These are phyloP conservation scores for Synanceia verrucosa DNA, from an alignment of 2,797 vertebrate species.

Conservation along the genomic window DNA sequence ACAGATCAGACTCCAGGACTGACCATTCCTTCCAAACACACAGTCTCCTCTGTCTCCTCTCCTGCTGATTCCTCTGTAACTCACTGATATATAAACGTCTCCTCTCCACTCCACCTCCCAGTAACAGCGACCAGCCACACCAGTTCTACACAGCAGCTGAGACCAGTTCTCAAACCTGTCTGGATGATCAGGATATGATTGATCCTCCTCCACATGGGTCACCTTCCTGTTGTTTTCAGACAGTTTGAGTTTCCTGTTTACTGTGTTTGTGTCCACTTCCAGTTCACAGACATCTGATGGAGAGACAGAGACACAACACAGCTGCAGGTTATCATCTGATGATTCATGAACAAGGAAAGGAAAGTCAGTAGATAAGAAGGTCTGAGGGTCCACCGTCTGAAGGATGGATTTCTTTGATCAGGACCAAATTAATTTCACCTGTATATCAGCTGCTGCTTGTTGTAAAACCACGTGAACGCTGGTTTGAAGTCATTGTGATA, in stretches of 20 bases:
- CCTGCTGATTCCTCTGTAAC: neutral
- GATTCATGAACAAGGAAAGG: no score
- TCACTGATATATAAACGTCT: neutral
- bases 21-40: neutral
- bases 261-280: neutral
- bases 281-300: neutral
- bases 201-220: neutral
- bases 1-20: conserved; percentile 5
- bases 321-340: neutral
- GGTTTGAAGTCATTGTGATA: no score
- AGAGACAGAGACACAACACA: neutral
- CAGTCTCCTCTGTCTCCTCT: neutral
- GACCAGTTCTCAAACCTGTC: neutral
- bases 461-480: no score
- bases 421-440: no score
- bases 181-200: neutral
- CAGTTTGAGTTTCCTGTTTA: neutral
- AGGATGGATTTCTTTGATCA: no score
- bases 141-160: neutral
- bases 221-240: neutral
- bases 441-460: no score
- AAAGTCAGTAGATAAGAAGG: no score
- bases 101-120: neutral
- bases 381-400: no score
- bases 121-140: neutral